Conservation (phyloP, 2,888 invertebrate species). For the Tricholauxania praeusta region DNA sequence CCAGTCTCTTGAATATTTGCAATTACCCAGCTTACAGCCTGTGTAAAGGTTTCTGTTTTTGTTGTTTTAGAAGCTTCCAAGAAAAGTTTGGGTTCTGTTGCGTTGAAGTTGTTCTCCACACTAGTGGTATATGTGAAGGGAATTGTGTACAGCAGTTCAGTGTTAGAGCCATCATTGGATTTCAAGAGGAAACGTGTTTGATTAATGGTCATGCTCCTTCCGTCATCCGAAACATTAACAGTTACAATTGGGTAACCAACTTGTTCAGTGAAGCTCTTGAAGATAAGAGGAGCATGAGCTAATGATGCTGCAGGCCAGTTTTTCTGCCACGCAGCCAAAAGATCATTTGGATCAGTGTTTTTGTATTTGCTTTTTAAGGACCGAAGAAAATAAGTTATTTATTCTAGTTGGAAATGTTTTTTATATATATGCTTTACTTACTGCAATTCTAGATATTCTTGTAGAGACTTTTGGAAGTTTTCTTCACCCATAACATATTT, state of each 20-base stretch:
- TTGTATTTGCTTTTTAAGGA: slow-evolving; percentile 50
- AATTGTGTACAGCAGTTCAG: slow-evolving; percentile 54
- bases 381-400: background rate
- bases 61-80: slow-evolving; percentile 33
- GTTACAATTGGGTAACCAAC: slow-evolving; percentile 76
- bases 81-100: slow-evolving; percentile 52
- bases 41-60: background rate
- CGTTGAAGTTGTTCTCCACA: slow-evolving; percentile 49
- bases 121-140: slow-evolving; percentile 61
- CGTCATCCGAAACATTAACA: slow-evolving; percentile 59
- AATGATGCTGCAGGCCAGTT: slow-evolving; percentile 55
- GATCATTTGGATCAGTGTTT: slow-evolving; percentile 69
- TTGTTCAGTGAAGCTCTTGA: slow-evolving; percentile 75
- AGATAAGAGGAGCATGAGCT: slow-evolving; percentile 59
- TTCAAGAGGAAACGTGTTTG: slow-evolving; percentile 57
- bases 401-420: no score
- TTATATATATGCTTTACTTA: slow-evolving; percentile 56
- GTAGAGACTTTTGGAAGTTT: slow-evolving; percentile 71
- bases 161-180: slow-evolving; percentile 45
- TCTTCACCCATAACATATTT: slow-evolving; percentile 72
- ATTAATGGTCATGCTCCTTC: slow-evolving; percentile 40
- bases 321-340: slow-evolving; percentile 69
- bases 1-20: slow-evolving; percentile 61
- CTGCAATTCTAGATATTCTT: slow-evolving; percentile 70
- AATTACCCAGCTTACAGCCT: slow-evolving; percentile 58